Conservation (phyloP, 2,888 invertebrate genomes). For the Hemaris fuciformis region DNA sequence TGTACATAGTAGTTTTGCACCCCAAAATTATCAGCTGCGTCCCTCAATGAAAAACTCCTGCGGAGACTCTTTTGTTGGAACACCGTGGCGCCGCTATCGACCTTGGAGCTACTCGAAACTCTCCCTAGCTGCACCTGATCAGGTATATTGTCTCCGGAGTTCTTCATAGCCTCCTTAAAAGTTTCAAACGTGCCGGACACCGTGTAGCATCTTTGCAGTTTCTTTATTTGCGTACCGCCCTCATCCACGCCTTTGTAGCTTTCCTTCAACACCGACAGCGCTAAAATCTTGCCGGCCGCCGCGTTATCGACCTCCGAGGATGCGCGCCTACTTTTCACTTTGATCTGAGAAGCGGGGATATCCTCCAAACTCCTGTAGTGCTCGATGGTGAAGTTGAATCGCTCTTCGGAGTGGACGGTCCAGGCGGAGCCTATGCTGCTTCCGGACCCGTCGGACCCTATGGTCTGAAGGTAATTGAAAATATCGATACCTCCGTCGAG, state of each 20-base stretch:
- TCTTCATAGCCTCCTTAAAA: constrained; percentile 33
- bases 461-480: constrained; percentile 55
- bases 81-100: neutral
- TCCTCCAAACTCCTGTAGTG: constrained; percentile 66
- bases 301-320: constrained; percentile 52
- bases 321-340: constrained; percentile 69
- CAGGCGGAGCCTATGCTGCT: constrained; percentile 53
- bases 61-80: constrained; percentile 18
- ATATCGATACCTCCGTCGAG: constrained; percentile 66
- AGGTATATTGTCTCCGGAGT: constrained; percentile 14
- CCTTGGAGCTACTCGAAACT: constrained; percentile 2
- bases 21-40: constrained; percentile 36
- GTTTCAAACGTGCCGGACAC: constrained; percentile 48
- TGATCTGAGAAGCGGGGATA: constrained; percentile 64
- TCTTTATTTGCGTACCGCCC: constrained; percentile 55
- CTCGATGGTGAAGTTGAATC: constrained; percentile 38
- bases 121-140: neutral
- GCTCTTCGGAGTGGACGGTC: constrained; percentile 54
- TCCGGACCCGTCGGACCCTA: constrained; percentile 60
- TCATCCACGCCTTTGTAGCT: constrained; percentile 59
- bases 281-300: constrained; percentile 44
- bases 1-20: constrained; percentile 25
- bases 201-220: constrained; percentile 60
- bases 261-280: constrained; percentile 53
- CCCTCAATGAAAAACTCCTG: constrained; percentile 38